Conservation (phyloP, 2,888 invertebrate genomes). For the Agonopterix arenella region DNA sequence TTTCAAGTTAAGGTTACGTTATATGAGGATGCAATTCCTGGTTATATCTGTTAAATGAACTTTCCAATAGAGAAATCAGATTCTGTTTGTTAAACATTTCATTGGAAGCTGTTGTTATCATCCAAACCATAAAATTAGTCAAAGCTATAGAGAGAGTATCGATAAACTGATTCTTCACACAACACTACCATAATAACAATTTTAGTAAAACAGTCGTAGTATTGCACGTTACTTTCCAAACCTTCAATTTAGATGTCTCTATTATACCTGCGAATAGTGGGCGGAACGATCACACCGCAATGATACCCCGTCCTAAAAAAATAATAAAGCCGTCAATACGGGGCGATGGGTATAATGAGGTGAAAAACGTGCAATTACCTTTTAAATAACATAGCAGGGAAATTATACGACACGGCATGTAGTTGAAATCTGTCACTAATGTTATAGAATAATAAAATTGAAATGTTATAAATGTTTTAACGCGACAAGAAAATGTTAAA, state of each 20-base stretch:
- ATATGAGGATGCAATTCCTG: too few relatives aligned
- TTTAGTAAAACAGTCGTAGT: neutral
- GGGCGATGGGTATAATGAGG: conserved; percentile 15
- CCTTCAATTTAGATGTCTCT: conserved; percentile 57
- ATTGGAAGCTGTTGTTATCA: too few relatives aligned
- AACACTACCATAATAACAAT: neutral
- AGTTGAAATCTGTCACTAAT: neutral
- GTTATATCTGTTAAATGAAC: too few relatives aligned
- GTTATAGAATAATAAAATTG: too few relatives aligned
- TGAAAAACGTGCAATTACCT: conserved; percentile 30
- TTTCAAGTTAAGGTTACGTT: too few relatives aligned
- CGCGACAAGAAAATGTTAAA: too few relatives aligned
- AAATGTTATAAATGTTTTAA: too few relatives aligned
- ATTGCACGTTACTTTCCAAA: conserved; percentile 17
- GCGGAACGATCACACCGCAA: conserved; percentile 33
- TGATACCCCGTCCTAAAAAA: conserved; percentile 37
- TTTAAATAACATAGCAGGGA: conserved; percentile 26
- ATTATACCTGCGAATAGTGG: conserved; percentile 49
- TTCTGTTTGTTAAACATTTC: too few relatives aligned
- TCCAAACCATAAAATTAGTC: too few relatives aligned
- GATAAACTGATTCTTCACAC: neutral
- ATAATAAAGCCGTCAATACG: conserved; percentile 49
- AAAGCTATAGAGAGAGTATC: neutral
- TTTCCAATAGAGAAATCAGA: too few relatives aligned
- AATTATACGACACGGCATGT: conserved; percentile 12